Base-by-base conservation (phyloP, 2,113 vertebrate genomes). In the Corapipo altera region DNA sequence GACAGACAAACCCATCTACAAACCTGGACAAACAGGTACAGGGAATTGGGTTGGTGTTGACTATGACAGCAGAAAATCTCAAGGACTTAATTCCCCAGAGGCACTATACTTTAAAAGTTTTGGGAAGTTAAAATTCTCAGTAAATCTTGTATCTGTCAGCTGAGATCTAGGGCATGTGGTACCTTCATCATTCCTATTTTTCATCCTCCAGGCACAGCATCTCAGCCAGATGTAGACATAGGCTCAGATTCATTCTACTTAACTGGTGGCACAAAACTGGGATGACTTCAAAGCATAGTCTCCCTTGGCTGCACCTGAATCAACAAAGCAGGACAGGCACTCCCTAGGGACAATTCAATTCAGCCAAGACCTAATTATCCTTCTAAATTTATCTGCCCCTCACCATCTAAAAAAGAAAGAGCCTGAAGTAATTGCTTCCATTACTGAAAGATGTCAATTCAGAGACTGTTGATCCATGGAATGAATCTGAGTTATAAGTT, bases 1-100 rank as follows among this genome's bases (percentile, higher is more conserved):
- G 88, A 98, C 98, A 39, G 98, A 98, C 86, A 98, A 98, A 93
- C 89, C 98, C 41, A 95, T 97, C 96, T 98, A 98, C 96, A 98
- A 98, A 78, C 97, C 97, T 0, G 89, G 30, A 30, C 98, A 98
- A 82, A 97, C 75, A 96, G 98, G 98, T 98, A 97, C 5, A 0
- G 5, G 57, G 32, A 81, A 26, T 4, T 37, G 21, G 39, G 39
- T 81, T 46, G 55, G 13, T 48, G 30, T 51, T 59, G 72, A 71
- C n/a, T 72, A 55, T 91, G 54, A 51, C 27, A 80, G 57, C 22
- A 44, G 57, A 93, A 78, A 51, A 52, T n/a, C 14, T 66, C 51
- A 46, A 0, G 2, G 30, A 12, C 9, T 91, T 58, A n/a, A n/a
- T 61, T 73, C 37, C 12, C 19, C 41, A 62, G 55, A 51, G 26